Base-by-base conservation (phyloP, 2,113 vertebrate genomes). In the Taurulus bubalis region DNA sequence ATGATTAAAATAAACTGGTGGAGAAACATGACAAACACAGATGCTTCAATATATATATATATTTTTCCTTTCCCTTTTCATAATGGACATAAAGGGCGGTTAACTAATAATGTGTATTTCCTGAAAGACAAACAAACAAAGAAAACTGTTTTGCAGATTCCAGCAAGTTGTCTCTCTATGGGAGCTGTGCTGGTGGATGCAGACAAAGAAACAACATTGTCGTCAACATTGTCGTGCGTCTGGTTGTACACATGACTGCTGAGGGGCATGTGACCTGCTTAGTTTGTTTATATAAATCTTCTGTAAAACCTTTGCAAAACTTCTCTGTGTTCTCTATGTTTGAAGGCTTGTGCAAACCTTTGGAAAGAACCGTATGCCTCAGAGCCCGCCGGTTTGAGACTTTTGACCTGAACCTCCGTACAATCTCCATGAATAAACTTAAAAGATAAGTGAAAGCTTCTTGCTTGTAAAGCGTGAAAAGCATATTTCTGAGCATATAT, bases 101-200 rank as follows among this genome's bases (percentile, higher is more conserved):
- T 45, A 30, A 66, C 32, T n/a, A 12, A 42, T 28, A 56, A 56
- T 40, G 24, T 16, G 30, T 14, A 16, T 53, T 18, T 47, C 7
- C 18, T 51, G 8, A 59, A 71, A 59, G 36, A 7, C 9, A 30
- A 71, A 53, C 4, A 15, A 36, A 16, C 42, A 47, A 47, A 47
- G 14, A 15, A 47, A 47, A 47, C 2, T 14, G 6, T 15, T 28
- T 15, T 15, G 24, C 24, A 2, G 24, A 58, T 58, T 8, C 6
- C 3, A 34, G 34, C 34, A 34, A 3, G 34, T 34, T 6, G 34
- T 6, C 63, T n/a, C 34, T 65, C n/a, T 75, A 28, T 28, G 55
- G 55, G 55, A 58, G 55, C 24, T 6, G 55, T 58, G 55, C 55
- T 58, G 24, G n/a, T 51, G 60, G 45, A 75, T 64, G 71, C 18